Percentiles rank a stretch among this genome's conserved stretches.
phyloP scores from a whole-genome alignment of 2,888 invertebrate genomes.

The Epinotia bilunana region DNA sequence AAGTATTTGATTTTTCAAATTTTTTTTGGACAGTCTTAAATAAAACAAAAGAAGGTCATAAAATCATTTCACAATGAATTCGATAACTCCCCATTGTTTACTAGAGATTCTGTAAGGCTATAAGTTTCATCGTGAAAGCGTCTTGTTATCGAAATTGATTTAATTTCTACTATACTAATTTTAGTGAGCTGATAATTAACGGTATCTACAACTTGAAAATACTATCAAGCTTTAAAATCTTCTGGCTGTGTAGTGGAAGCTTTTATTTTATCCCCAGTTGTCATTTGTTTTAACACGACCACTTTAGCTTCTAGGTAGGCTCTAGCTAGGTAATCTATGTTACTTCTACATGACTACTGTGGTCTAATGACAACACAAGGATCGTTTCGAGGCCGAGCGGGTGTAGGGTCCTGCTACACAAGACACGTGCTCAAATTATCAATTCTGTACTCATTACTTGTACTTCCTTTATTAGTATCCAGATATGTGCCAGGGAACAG shows the following conservation, averaged over 20 bases:
- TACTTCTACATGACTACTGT: conserved; percentile 65
- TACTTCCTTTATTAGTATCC: conserved; percentile 81
- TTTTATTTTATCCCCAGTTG: conserved; percentile 62
- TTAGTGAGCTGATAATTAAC: conserved; percentile 51
- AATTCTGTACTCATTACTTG: conserved; percentile 82
- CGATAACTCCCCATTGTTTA: conserved; percentile 9
- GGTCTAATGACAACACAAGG: conserved; percentile 75
- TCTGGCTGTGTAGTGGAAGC: conserved; percentile 72
- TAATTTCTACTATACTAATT: conserved; percentile 27
- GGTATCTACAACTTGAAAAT: conserved; percentile 56
- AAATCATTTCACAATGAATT: not conserved
- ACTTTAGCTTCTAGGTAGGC: conserved; percentile 56
- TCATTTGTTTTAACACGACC: conserved; percentile 57
- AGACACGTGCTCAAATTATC: conserved; percentile 81
- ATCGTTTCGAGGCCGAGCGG: conserved; percentile 69
- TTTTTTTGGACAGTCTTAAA: not conserved
- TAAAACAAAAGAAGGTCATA: conserved; percentile 6
- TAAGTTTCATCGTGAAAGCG: conserved; percentile 11
- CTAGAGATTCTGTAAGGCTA: conserved; percentile 11
- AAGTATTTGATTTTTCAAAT: not conserved
- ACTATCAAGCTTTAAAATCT: conserved; percentile 63
- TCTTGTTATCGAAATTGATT: conserved; percentile 14
- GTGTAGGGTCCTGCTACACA: conserved; percentile 79
- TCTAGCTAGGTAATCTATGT: conserved; percentile 61
- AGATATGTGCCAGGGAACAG: conserved; percentile 77